Conservation (phyloP, 2,113 vertebrate species). For the Oriolus oriolus region DNA sequence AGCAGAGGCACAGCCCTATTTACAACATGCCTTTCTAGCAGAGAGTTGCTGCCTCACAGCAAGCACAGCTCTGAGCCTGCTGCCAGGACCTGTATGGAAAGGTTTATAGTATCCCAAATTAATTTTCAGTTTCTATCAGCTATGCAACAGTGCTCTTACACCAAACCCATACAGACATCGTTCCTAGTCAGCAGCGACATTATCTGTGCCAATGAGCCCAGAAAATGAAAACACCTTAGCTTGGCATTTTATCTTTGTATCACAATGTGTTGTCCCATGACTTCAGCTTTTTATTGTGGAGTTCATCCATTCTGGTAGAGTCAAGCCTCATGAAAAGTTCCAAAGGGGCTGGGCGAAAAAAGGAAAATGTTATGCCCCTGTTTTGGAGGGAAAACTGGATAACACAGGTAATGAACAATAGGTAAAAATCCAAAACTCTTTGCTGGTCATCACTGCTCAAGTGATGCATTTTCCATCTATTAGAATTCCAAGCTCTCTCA, state of each 20-base stretch:
- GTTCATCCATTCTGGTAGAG: neutral
- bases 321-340: neutral
- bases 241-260: constrained; percentile 14
- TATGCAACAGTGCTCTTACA: neutral
- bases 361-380: fast-evolving
- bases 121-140: neutral
- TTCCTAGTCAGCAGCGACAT: neutral
- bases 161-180: neutral
- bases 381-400: neutral
- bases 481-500: neutral
- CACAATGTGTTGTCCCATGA: neutral
- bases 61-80: neutral
- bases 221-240: neutral
- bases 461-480: neutral
- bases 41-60: neutral
- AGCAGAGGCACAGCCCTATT: neutral
- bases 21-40: neutral
- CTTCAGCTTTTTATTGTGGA: neutral
- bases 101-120: neutral
- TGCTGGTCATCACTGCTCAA: neutral
- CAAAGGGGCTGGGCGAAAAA: neutral
- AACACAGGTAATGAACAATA: neutral
- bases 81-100: neutral
- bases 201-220: neutral
- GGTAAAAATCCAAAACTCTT: neutral